These are phyloP conservation scores for Agrochola circellaris DNA, from an alignment of 2,888 invertebrate species.

Conservation along the genomic window DNA sequence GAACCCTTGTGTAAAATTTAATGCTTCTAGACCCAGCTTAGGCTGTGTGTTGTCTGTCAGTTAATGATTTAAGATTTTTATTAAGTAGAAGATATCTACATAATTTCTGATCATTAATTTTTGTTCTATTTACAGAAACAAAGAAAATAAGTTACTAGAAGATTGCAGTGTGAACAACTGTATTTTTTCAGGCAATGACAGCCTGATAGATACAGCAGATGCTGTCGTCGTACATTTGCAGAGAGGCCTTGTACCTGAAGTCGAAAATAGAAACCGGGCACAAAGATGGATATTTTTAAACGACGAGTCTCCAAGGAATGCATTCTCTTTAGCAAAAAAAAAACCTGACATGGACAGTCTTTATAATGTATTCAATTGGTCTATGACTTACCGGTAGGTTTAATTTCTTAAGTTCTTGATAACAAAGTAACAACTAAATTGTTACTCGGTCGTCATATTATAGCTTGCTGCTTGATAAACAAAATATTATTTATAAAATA, in stretches of 20 bases:
- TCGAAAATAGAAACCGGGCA: slow-evolving; percentile 71
- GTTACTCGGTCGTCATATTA: too few relatives aligned
- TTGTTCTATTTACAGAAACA: slow-evolving; percentile 74
- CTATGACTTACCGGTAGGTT: slow-evolving; percentile 92
- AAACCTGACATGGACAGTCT: slow-evolving; percentile 81
- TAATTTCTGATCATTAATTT: neutral
- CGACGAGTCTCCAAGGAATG: slow-evolving; percentile 92
- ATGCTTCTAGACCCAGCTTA: too few relatives aligned
- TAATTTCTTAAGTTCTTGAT: neutral
- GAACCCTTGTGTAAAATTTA: too few relatives aligned
- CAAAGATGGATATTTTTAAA: slow-evolving; percentile 94
- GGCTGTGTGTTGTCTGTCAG: too few relatives aligned
- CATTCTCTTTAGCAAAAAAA: slow-evolving; percentile 85
- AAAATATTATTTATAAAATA: too few relatives aligned
- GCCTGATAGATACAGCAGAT: slow-evolving; percentile 89
- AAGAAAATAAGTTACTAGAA: slow-evolving; percentile 85
- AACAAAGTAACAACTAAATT: too few relatives aligned
- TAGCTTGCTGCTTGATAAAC: too few relatives aligned
- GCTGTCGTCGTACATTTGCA: slow-evolving; percentile 92
- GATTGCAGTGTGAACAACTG: slow-evolving; percentile 92
- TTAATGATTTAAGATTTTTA: neutral
- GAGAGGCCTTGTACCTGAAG: slow-evolving; percentile 72
- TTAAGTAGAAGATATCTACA: neutral
- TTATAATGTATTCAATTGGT: slow-evolving; percentile 93
- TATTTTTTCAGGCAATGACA: slow-evolving; percentile 89